phyloP scores from a whole-genome alignment of 2,888 invertebrate genomes.

The Epistrophe eligans region DNA sequence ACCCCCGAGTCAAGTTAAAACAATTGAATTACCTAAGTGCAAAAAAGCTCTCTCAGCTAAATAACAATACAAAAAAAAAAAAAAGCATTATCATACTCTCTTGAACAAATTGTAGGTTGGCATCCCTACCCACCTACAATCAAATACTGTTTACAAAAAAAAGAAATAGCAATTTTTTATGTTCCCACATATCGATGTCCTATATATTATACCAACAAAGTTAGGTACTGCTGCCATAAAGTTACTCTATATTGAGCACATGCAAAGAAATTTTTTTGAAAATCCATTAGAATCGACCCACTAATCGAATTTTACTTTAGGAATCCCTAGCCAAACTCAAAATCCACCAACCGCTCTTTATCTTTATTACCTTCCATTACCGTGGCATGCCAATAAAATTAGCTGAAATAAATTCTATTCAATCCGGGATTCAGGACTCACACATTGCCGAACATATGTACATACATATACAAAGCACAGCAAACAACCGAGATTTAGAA shows the following conservation, averaged over 20 bases:
- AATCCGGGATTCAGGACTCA: slow-evolving; percentile 16
- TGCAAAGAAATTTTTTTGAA: slow-evolving; percentile 48
- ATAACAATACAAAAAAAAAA: not conserved
- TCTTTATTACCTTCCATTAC: slow-evolving; percentile 64
- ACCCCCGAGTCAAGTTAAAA: slow-evolving; percentile 6
- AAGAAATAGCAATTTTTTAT: not conserved
- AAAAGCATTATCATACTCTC: slow-evolving; percentile 18
- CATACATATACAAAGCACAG: not conserved
- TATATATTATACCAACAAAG: not conserved
- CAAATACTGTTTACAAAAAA: not conserved
- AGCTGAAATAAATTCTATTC: slow-evolving; percentile 72
- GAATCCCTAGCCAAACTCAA: slow-evolving; percentile 31
- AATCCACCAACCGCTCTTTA: slow-evolving; percentile 30
- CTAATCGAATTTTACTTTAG: slow-evolving; percentile 66
- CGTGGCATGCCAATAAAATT: slow-evolving; percentile 72
- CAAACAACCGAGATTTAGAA: slow-evolving; percentile 9
- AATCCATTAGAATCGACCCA: slow-evolving; percentile 56
- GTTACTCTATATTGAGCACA: slow-evolving; percentile 26
- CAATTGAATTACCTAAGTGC: slow-evolving; percentile 30
- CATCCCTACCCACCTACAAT: not conserved
- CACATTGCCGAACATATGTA: not conserved
- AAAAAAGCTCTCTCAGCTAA: slow-evolving; percentile 10
- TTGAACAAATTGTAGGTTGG: not conserved
- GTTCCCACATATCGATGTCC: not conserved
- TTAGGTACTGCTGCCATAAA: slow-evolving; percentile 8